Evolutionary conservation across 2,113 vertebrate genomes (phyloP).

Genomic region (Sakesphorus luctuosus): DNA sequence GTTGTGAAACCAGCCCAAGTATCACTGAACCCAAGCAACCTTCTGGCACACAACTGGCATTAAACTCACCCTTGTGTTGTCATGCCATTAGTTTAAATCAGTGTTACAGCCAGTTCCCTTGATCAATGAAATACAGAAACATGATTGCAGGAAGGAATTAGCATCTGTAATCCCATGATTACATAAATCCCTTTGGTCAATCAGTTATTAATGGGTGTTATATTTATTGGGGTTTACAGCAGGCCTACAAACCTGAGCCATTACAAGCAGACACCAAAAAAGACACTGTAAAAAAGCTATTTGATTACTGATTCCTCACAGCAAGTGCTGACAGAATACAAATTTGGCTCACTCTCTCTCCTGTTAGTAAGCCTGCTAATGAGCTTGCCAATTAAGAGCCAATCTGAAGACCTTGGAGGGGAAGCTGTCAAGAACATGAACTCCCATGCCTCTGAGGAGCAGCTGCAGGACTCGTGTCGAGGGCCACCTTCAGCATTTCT

Average conservation of each 20-base stretch:
- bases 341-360: constrained; percentile 23
- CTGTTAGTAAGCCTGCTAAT: constrained; percentile 9
- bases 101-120: constrained; percentile 28
- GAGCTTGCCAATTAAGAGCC: constrained; percentile 61
- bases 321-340: constrained; percentile 50
- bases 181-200: constrained; percentile 56
- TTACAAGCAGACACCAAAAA: constrained; percentile 3
- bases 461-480: not conserved
- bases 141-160: constrained; percentile 45
- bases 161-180: constrained; percentile 51
- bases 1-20: not conserved
- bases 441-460: not conserved
- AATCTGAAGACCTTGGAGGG: constrained; percentile 46
- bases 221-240: constrained; percentile 67
- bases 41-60: not conserved
- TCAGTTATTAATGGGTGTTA: constrained; percentile 57
- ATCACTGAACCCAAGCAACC: not conserved
- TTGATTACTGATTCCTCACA: constrained; percentile 37
- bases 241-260: constrained; percentile 52
- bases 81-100: constrained; percentile 47
- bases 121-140: constrained; percentile 58
- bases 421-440: constrained; percentile 51
- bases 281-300: constrained; percentile 5
- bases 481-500: not conserved
- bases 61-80: not conserved